phyloP scores from a whole-genome alignment of 2,797 vertebrate species.

The Lerista edwardsae region DNA sequence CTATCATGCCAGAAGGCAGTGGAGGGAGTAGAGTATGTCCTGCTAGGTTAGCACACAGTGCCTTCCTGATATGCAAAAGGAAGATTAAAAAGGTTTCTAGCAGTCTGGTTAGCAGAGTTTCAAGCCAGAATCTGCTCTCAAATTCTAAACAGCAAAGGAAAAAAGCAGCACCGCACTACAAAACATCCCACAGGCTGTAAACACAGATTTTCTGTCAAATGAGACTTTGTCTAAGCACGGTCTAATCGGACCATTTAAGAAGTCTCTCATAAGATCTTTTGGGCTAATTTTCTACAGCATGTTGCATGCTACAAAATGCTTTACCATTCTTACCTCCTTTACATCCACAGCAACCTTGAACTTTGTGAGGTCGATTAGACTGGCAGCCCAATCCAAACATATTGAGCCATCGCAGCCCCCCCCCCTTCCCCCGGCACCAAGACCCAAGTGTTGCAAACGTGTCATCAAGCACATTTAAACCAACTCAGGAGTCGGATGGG shows the following conservation, averaged over 20 bases:
- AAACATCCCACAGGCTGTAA: conserved; percentile 67
- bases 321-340: background rate
- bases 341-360: background rate
- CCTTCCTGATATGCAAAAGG: background rate
- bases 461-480: no score
- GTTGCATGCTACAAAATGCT: background rate
- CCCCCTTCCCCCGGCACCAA: no score
- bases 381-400: no score
- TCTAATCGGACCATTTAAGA: conserved; percentile 15
- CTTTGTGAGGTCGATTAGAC: background rate
- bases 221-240: background rate
- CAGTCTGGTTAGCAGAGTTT: background rate
- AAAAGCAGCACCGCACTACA: conserved; percentile 64
- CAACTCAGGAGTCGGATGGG: no score
- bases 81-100: conserved; percentile 12
- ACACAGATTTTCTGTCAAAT: conserved; percentile 56
- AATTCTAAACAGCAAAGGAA: conserved; percentile 52
- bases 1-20: conserved; percentile 48
- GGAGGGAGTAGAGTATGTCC: conserved; percentile 16
- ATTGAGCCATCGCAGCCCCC: no score
- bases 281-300: conserved; percentile 11
- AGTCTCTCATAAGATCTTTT: background rate
- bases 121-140: conserved; percentile 46
- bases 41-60: conserved; percentile 21
- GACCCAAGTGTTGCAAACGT: no score